These are phyloP conservation scores for Diadromus collaris DNA, from an alignment of 2,888 invertebrate species.

Conservation along the genomic window DNA sequence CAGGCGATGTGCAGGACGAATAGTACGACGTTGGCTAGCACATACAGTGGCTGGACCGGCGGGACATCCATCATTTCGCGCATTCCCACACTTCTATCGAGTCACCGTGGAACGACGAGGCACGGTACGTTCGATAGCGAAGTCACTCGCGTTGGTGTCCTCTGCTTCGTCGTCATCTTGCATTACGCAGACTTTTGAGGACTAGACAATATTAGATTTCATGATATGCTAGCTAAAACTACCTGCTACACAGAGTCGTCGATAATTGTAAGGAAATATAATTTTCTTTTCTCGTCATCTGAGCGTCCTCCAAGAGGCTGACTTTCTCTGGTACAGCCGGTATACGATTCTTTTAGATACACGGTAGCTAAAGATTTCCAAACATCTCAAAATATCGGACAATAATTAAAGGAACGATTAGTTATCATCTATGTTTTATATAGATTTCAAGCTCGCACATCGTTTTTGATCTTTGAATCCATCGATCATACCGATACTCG, in stretches of 20 bases:
- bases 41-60: conserved; percentile 62
- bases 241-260: background rate
- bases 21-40: background rate
- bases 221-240: background rate
- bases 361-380: conserved; percentile 1
- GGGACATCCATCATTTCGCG: conserved; percentile 73
- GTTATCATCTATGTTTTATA: conserved; percentile 34
- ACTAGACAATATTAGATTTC: conserved; percentile 10
- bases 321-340: background rate
- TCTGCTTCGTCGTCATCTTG: background rate
- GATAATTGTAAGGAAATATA: background rate
- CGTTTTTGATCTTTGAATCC: conserved; percentile 41
- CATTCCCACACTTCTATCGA: conserved; percentile 63
- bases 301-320: background rate
- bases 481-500: conserved; percentile 52
- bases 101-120: conserved; percentile 54
- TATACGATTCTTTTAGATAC: background rate
- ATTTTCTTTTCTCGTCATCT: background rate
- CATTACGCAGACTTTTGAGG: background rate
- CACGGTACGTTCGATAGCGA: conserved; percentile 26
- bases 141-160: conserved; percentile 8
- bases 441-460: background rate
- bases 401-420: conserved; percentile 11
- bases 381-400: background rate
- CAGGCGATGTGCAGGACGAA: background rate